These are phyloP conservation scores for Oligia latruncula DNA, from an alignment of 2,888 invertebrate genomes.

Conservation along the genomic window DNA sequence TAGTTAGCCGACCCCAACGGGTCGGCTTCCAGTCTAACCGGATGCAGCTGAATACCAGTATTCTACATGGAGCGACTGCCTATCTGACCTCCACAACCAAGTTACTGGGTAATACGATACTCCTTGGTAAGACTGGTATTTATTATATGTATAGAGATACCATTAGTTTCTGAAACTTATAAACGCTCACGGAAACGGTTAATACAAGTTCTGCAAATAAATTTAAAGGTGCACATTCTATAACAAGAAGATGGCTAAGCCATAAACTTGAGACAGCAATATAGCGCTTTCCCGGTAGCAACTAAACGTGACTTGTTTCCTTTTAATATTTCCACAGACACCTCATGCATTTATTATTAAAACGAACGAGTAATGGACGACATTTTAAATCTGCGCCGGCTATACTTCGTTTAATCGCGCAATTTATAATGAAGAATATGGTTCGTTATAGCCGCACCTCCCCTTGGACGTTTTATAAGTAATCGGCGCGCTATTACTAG, in stretches of 20 bases:
- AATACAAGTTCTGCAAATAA: neutral
- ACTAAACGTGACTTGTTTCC: conserved; percentile 57
- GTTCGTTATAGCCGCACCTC: conserved; percentile 66
- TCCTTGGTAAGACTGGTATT: too few relatives aligned
- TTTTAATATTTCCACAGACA: conserved; percentile 56
- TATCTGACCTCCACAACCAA: too few relatives aligned
- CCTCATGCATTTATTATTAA: conserved; percentile 68
- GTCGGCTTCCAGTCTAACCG: too few relatives aligned
- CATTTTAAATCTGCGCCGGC: conserved; percentile 68
- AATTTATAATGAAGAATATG: conserved; percentile 78
- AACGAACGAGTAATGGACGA: conserved; percentile 65
- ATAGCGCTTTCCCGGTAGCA: conserved; percentile 40
- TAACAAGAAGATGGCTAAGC: conserved; percentile 25
- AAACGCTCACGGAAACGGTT: neutral
- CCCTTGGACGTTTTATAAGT: conserved; percentile 56
- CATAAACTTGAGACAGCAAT: conserved; percentile 36
- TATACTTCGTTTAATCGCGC: conserved; percentile 74
- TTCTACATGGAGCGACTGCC: too few relatives aligned
- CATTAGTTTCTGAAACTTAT: neutral
- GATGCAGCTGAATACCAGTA: too few relatives aligned
- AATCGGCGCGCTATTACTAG: conserved; percentile 44
- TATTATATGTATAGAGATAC: neutral
- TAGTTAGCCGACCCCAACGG: too few relatives aligned
- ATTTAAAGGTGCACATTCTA: conserved; percentile 23
- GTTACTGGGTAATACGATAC: too few relatives aligned